These are phyloP conservation scores for Gastrophysa polygoni DNA, from an alignment of 2,888 invertebrate species.

Conservation along the genomic window DNA sequence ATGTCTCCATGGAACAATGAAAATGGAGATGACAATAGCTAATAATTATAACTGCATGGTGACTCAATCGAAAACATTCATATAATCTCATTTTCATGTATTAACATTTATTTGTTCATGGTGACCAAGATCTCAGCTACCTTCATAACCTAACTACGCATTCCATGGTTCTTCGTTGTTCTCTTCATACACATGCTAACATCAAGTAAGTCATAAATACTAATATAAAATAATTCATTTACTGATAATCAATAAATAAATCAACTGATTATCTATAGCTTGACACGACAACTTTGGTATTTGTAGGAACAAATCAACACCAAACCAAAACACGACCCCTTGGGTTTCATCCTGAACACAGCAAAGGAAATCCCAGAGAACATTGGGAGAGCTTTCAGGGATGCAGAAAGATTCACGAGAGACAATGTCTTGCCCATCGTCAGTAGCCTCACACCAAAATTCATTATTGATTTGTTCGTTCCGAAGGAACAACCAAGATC, in stretches of 20 bases:
- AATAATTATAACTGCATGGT: too few relatives aligned
- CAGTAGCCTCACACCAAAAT: constrained; percentile 34
- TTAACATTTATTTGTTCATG: neutral
- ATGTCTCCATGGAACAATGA: too few relatives aligned
- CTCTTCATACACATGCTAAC: neutral
- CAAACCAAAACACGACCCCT: constrained; percentile 18
- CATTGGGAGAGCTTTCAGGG: constrained; percentile 35
- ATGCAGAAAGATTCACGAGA: constrained; percentile 40
- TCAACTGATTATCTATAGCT: too few relatives aligned
- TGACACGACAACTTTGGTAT: neutral
- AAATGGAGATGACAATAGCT: too few relatives aligned
- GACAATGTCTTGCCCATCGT: constrained; percentile 39
- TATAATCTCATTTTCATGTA: neutral
- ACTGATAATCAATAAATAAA: neutral
- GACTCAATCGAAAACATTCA: too few relatives aligned
- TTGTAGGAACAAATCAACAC: constrained; percentile 28
- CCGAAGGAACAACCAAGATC: constrained; percentile 19
- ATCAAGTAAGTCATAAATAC: neutral
- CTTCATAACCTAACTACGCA: neutral
- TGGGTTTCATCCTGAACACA: constrained; percentile 35
- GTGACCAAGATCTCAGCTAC: neutral
- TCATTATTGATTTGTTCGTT: constrained; percentile 33
- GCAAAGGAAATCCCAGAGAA: constrained; percentile 39
- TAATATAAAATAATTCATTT: neutral
- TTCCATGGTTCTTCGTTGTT: neutral